These are phyloP conservation scores for Brachirus orientalis DNA, from an alignment of 2,113 vertebrate genomes.

Conservation along the genomic window DNA sequence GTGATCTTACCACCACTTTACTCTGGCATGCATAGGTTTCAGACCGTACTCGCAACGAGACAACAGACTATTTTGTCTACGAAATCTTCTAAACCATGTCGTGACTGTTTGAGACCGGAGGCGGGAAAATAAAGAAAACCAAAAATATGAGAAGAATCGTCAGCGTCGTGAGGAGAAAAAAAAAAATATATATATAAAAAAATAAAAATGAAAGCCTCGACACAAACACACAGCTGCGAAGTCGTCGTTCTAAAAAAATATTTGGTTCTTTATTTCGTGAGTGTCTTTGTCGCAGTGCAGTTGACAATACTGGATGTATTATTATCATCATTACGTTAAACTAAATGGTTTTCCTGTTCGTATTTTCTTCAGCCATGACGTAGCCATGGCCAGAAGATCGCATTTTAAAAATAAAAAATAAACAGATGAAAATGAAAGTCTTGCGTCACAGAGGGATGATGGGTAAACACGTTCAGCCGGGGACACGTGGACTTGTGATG, in stretches of 20 bases:
- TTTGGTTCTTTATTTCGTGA: constrained; percentile 92
- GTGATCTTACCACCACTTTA: constrained; percentile 74
- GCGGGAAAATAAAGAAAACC: neutral
- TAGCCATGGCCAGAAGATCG: constrained; percentile 13
- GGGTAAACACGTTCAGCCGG: constrained; percentile 1
- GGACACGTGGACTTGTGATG: neutral
- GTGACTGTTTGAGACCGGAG: constrained; percentile 44
- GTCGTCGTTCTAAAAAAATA: constrained; percentile 85
- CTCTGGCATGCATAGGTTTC: constrained; percentile 76
- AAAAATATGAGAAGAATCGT: constrained; percentile 6
- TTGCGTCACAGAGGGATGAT: neutral
- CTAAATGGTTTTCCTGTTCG: constrained; percentile 5
- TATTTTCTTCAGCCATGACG: constrained; percentile 11
- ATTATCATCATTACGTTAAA: too few species aligned
- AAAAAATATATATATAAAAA: too few species aligned
- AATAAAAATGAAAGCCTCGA: constrained; percentile 13
- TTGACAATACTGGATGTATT: constrained; percentile 89
- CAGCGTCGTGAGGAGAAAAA: too few species aligned
- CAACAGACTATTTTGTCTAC: constrained; percentile 67
- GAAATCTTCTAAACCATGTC: constrained; percentile 57
- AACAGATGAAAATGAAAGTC: constrained; percentile 16
- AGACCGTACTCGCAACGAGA: constrained; percentile 68
- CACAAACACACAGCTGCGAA: constrained; percentile 87
- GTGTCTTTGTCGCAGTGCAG: constrained; percentile 90
- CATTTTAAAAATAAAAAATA: neutral